Conservation (phyloP, 2,113 vertebrate genomes). For the Cricetomys ansorgei region DNA sequence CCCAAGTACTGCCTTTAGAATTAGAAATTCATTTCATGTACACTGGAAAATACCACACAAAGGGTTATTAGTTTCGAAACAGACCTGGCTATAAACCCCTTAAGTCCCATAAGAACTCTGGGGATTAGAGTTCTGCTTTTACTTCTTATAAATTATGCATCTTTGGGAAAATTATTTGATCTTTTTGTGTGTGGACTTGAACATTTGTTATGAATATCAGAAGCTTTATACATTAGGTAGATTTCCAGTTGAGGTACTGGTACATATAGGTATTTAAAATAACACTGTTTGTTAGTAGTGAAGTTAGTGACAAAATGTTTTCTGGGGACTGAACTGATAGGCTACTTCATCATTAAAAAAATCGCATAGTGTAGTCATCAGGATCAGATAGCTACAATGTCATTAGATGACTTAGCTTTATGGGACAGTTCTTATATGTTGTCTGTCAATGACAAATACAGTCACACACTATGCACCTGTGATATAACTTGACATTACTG, state of each 20-base stretch:
- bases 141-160: background rate
- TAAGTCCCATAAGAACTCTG: background rate
- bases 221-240: background rate
- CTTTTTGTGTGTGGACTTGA: background rate
- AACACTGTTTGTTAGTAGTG: constrained; percentile 10
- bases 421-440: background rate
- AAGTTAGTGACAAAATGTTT: background rate
- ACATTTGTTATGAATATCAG: background rate
- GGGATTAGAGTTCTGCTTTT: background rate
- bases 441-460: background rate
- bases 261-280: background rate
- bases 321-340: background rate
- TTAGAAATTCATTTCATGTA: background rate
- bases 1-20: background rate
- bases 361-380: background rate
- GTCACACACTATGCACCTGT: background rate
- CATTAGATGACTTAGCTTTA: background rate
- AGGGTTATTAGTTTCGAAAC: background rate
- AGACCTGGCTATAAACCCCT: background rate
- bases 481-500: background rate
- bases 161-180: background rate
- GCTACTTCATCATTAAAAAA: background rate
- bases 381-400: background rate
- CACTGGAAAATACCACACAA: background rate
- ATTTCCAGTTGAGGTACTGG: background rate